Evolutionary conservation across 2,888 invertebrate genomes (phyloP).

Genomic region (Limnephilus auricula): DNA sequence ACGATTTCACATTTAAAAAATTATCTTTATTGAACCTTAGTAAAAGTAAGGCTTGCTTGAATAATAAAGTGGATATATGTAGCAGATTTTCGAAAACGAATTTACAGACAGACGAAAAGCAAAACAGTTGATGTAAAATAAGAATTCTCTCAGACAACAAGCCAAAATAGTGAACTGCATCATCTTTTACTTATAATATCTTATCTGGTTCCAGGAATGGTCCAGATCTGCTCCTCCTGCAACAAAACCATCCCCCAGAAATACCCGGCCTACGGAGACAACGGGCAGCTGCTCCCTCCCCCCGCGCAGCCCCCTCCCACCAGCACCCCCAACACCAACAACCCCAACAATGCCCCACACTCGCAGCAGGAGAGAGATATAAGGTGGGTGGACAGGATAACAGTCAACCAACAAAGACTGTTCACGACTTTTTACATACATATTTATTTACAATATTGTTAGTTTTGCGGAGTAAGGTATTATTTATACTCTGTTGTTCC

Average conservation of each 20-base stretch:
- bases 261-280: slow-evolving; percentile 84
- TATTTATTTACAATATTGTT: neutral
- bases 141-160: neutral
- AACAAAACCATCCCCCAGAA: slow-evolving; percentile 89
- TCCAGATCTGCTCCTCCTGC: slow-evolving; percentile 92
- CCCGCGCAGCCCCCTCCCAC: slow-evolving; percentile 58
- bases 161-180: neutral
- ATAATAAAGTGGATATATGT: too few relatives aligned
- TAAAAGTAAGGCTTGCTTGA: too few relatives aligned
- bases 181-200: slow-evolving; percentile 7
- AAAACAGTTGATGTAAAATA: too few relatives aligned
- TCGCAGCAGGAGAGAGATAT: slow-evolving; percentile 72
- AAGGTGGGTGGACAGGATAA: slow-evolving; percentile 69
- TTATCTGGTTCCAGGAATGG: slow-evolving; percentile 79
- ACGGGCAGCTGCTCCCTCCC: slow-evolving; percentile 75
- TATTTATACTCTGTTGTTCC: too few relatives aligned
- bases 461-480: neutral
- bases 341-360: neutral
- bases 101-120: too few relatives aligned
- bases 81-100: too few relatives aligned
- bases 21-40: too few relatives aligned
- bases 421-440: neutral
- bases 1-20: too few relatives aligned
- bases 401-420: neutral
- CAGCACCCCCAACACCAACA: slow-evolving; percentile 39